Percentiles rank a stretch among this genome's conserved stretches.
Evolutionary conservation across 1,140 invertebrate species (phyloP).

Genomic region (Ceratina australensis): DNA sequence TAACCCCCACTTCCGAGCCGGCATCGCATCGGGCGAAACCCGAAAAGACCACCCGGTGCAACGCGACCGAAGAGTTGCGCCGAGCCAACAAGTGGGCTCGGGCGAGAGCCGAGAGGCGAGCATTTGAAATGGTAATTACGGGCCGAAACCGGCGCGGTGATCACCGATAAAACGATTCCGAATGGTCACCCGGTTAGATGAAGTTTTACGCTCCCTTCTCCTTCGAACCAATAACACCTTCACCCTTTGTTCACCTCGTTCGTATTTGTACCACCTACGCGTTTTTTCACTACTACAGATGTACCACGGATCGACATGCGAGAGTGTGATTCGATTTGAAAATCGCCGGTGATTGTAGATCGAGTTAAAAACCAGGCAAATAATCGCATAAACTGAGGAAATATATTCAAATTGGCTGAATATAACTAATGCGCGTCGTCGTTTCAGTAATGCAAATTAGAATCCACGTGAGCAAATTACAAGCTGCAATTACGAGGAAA

Average conservation of each 20-base stretch:
- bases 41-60: constrained; percentile 77
- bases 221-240: constrained; percentile 11
- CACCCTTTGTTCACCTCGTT: background rate
- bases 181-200: constrained; percentile 59
- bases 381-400: too few species aligned
- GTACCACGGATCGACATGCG: too few species aligned
- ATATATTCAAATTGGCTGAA: too few species aligned
- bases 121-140: constrained; percentile 79
- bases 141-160: constrained; percentile 66
- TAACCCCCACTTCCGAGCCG: constrained; percentile 71
- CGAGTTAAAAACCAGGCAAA: too few species aligned
- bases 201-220: constrained; percentile 40
- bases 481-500: too few species aligned
- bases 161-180: constrained; percentile 73
- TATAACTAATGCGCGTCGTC: too few species aligned
- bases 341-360: background rate
- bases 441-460: too few species aligned
- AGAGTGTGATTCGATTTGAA: too few species aligned
- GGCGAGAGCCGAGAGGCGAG: constrained; percentile 74
- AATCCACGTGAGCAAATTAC: too few species aligned
- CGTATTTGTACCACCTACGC: background rate
- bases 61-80: constrained; percentile 64
- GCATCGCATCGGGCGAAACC: constrained; percentile 60
- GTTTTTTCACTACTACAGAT: too few species aligned
- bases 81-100: constrained; percentile 65